These are phyloP conservation scores for Sterna hirundo DNA, from an alignment of 2,113 vertebrate genomes.

Conservation along the genomic window DNA sequence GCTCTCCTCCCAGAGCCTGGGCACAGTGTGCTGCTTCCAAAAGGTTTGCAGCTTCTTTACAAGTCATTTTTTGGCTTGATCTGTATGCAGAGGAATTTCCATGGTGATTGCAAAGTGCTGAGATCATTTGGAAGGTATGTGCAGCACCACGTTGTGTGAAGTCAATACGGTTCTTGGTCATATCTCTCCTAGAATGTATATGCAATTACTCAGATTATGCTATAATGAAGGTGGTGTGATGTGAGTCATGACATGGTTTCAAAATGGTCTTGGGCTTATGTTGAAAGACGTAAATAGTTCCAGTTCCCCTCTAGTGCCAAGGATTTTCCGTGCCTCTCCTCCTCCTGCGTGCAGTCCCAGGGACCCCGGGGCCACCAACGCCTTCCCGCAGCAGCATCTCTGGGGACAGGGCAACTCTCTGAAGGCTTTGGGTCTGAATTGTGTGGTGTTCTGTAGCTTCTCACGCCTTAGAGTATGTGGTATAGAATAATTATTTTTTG, in stretches of 20 bases:
- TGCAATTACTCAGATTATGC: neutral
- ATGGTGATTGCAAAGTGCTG: neutral
- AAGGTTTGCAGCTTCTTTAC: neutral
- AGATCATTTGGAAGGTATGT: neutral
- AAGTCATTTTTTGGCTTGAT: neutral
- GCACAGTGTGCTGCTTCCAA: neutral
- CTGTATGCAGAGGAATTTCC: neutral
- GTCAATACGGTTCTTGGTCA: neutral
- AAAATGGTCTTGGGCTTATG: neutral
- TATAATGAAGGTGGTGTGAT: neutral
- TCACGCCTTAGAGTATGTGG: neutral
- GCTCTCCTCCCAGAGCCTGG: neutral
- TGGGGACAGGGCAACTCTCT: neutral
- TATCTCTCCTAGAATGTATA: neutral
- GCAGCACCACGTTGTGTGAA: neutral
- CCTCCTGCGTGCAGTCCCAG: accelerated
- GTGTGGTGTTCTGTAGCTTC: neutral
- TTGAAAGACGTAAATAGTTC: neutral
- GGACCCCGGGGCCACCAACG: accelerated
- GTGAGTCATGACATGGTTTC: neutral
- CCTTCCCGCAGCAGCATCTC: neutral
- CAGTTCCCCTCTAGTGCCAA: neutral
- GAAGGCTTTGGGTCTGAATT: neutral
- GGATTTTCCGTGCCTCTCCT: neutral
- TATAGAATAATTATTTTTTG: neutral